A percentile compares a stretch with the other conserved stretches of the same genome.
These are phyloP conservation scores for Leucophenga varia DNA, from an alignment of 1,140 invertebrate species.

Conservation along the genomic window DNA sequence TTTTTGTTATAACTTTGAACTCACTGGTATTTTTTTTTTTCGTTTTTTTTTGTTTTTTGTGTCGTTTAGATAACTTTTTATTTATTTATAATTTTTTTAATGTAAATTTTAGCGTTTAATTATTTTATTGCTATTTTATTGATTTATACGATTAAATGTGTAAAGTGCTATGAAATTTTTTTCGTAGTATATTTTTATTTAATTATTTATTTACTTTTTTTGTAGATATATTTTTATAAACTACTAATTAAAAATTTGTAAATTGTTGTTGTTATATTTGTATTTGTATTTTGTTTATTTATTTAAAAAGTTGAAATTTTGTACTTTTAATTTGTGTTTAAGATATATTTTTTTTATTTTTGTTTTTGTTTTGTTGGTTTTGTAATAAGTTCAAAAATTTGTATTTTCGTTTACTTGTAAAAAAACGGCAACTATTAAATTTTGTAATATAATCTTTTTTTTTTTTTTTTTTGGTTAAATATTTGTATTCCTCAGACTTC, in stretches of 20 bases:
- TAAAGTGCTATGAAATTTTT: too few species aligned
- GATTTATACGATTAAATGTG: conserved; percentile 8
- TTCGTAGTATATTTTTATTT: too few species aligned
- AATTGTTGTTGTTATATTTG: too few species aligned
- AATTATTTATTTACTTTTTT: conserved; percentile 22
- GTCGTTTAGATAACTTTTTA: conserved; percentile 20
- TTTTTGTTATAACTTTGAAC: conserved; percentile 32
- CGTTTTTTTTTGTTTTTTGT: conserved; percentile 14
- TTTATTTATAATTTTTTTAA: conserved; percentile 3
- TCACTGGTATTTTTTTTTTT: conserved; percentile 33
- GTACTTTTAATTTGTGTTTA: conserved; percentile 1
- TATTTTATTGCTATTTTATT: neutral
- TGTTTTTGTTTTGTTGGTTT: conserved; percentile 3
- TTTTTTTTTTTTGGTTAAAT: conserved; percentile 1
- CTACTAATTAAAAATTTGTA: too few species aligned
- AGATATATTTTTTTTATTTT: too few species aligned
- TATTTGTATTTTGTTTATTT: neutral
- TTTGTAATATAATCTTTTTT: neutral
- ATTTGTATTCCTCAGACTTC: neutral
- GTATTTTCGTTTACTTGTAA: conserved; percentile 2
- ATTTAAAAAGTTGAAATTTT: neutral
- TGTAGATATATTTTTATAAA: neutral
- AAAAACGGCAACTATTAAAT: neutral
- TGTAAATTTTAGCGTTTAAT: conserved; percentile 17
- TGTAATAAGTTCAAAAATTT: conserved; percentile 1